Evolutionary conservation across 2,797 vertebrate genomes (phyloP), one percentile per base, ranked within the genome.

Genomic region (Amazona ochrocephala): DNA sequence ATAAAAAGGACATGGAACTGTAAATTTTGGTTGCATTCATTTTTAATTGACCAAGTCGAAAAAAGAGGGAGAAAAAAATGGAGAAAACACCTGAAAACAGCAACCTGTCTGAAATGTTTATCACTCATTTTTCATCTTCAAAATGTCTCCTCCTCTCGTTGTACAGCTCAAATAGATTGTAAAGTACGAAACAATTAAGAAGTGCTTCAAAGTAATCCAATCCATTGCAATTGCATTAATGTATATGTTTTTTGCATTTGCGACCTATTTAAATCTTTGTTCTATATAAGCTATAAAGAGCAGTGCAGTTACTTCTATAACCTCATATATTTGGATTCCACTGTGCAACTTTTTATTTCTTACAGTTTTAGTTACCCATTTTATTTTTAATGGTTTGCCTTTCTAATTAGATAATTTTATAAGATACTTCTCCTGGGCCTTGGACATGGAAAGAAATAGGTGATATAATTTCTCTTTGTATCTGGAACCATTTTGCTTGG

Each of bases 321-420:
- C 60, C 8, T 90, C 50, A 7, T 83, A 17, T 68, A 80, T 72
- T 96, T 13, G 30, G 30, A 74, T 87, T 89, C n/a, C 51, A 42
- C 41, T 83, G 13, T 83, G 29, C 16, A 73, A 34, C 39, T 75
- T 86, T 86, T 19, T 56, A 70, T 76, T 77, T 90, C 37, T 72
- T 82, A 32, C 13, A 84, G 56, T 6, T 22, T 90, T 90, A 89
- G 60, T 71, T 56, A n/a, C 1, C 5, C 78, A 47, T 73, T 88
- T 90, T 84, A 71, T 75, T 96, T 95, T 76, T 53, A 83, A 65
- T 53, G 37, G 9, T 30, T 84, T 93, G 23, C 24, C 24, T 94
- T 83, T 81, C 89, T 48, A 75, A 76, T 75, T 88, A 30, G 19
- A 64, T 32, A 58, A 45, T 27, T 11, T 51, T 83, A 44, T 22